phyloP scores from a whole-genome alignment of 1,140 invertebrate species.

The Phocides pigmalion region DNA sequence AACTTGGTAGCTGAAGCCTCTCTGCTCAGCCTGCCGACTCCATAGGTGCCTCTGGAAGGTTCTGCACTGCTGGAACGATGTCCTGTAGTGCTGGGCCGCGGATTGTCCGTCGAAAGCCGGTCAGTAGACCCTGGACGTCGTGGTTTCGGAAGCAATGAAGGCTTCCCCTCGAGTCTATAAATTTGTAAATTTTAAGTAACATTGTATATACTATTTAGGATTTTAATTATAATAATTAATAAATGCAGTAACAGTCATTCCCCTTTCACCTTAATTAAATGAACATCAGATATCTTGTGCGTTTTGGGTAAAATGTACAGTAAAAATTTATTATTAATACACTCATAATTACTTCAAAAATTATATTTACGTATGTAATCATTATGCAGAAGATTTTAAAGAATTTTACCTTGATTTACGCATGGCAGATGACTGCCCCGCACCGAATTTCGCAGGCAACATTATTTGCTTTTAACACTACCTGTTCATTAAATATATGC shows the following conservation, averaged over 20 bases:
- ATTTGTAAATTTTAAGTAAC: not conserved
- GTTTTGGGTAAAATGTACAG: too few species aligned
- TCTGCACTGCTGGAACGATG: conserved; percentile 66
- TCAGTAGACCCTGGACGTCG: conserved; percentile 63
- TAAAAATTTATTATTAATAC: not conserved
- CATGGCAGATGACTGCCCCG: conserved; percentile 51
- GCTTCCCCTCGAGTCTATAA: conserved; percentile 56
- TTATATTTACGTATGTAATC: too few species aligned
- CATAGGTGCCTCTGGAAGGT: conserved; percentile 54
- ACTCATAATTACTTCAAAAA: too few species aligned
- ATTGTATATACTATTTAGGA: not conserved
- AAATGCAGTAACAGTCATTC: too few species aligned
- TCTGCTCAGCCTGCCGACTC: conserved; percentile 50
- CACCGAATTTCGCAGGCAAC: conserved; percentile 48
- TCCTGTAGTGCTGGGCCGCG: conserved; percentile 52
- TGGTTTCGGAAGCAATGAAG: conserved; percentile 64
- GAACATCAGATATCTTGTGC: too few species aligned
- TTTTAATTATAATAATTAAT: too few species aligned
- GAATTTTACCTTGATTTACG: conserved; percentile 66
- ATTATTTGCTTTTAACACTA: conserved; percentile 8
- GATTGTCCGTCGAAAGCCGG: conserved; percentile 58
- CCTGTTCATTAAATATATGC: conserved; percentile 3
- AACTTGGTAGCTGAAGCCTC: conserved; percentile 70
- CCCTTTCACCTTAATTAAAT: too few species aligned
- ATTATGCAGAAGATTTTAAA: not conserved